phyloP scores from a whole-genome alignment of 2,888 invertebrate species.

The Monoplex corrugatus region DNA sequence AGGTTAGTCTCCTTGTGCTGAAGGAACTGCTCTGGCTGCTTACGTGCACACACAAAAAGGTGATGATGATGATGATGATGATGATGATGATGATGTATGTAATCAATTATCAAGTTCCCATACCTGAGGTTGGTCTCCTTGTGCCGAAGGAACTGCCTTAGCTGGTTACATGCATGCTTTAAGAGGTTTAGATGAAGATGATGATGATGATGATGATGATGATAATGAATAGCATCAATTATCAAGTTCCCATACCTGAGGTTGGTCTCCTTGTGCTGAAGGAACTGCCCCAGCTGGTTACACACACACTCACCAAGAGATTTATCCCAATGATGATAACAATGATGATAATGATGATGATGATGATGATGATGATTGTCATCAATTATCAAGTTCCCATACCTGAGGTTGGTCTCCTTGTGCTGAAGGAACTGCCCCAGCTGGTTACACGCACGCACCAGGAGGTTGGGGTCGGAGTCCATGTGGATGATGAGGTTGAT shows the following conservation, averaged over 20 bases:
- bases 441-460: constrained; percentile 99
- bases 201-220: constrained; percentile 99
- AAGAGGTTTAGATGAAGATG: constrained; percentile 97
- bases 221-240: constrained; percentile 99
- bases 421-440: constrained; percentile 96
- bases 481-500: constrained; percentile 99
- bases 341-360: constrained; percentile 99
- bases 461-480: constrained; percentile 97
- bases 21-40: constrained; percentile 98
- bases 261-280: constrained; percentile 96
- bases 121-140: constrained; percentile 97
- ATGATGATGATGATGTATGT: constrained; percentile 99
- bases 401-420: constrained; percentile 97
- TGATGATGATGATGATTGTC: constrained; percentile 98
- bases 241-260: too few species aligned
- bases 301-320: constrained; percentile 97
- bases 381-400: too few species aligned
- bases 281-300: constrained; percentile 99
- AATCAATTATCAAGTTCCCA: too few species aligned
- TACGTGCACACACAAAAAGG: constrained; percentile 97
- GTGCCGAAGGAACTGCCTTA: constrained; percentile 96
- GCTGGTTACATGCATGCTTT: constrained; percentile 98
- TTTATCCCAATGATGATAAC: too few species aligned
- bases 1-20: constrained; percentile 96
- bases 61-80: constrained; percentile 99